A percentile compares a stretch with the other conserved stretches of the same genome.
Evolutionary conservation across 2,888 invertebrate species (phyloP).

Genomic region (Nephrocerus scutellatus): DNA sequence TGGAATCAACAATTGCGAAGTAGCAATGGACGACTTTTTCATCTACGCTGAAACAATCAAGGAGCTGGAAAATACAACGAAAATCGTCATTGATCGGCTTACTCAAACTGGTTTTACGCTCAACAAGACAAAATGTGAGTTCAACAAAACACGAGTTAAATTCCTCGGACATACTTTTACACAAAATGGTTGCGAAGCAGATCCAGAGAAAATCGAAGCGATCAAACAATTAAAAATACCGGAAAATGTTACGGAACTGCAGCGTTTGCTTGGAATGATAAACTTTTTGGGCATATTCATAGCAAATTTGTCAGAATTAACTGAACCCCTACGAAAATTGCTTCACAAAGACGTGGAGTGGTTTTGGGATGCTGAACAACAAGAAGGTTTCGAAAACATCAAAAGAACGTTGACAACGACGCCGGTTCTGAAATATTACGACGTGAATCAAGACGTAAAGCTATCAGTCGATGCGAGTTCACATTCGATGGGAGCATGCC

Average conservation of each 20-base stretch:
- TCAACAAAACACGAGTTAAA: no score
- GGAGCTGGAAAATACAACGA: constrained; percentile 18
- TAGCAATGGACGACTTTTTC: no score
- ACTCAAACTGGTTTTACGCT: constrained; percentile 23
- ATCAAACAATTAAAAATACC: constrained; percentile 9
- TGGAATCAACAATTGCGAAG: no score
- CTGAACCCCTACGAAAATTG: constrained; percentile 9
- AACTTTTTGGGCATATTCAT: constrained; percentile 14
- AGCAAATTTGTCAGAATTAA: constrained; percentile 12
- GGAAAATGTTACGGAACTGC: constrained; percentile 14
- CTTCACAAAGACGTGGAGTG: constrained; percentile 12
- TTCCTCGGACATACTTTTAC: constrained; percentile 11
- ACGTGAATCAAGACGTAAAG: constrained; percentile 23
- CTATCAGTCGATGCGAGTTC: constrained; percentile 20
- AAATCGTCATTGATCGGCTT: constrained; percentile 18
- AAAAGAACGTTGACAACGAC: no score
- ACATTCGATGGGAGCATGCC: constrained; percentile 28
- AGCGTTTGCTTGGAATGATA: no score
- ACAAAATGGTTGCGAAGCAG: constrained; percentile 10
- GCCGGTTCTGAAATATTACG: constrained; percentile 26
- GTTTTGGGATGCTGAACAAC: no score
- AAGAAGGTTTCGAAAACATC: no score
- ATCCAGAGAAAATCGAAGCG: constrained; percentile 10
- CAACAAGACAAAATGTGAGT: constrained; percentile 26
- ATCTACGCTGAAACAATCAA: constrained; percentile 18